Conservation (phyloP, 2,797 vertebrate genomes). For the Xiphorhynchus erythropygius region DNA sequence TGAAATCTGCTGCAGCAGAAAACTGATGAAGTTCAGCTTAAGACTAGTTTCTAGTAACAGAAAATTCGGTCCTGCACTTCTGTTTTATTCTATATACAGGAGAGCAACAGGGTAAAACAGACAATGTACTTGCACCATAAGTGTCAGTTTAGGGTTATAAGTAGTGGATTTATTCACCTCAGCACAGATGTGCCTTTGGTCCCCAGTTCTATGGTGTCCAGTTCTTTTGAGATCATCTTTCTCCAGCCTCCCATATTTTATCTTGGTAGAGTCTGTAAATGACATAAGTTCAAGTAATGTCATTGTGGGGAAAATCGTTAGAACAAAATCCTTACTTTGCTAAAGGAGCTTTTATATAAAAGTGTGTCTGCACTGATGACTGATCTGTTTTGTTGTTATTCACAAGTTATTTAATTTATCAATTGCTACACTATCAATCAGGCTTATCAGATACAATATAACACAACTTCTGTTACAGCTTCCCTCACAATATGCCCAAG, state of each 20-base stretch:
- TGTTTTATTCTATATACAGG: conserved; percentile 5
- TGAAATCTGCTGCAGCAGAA: neutral
- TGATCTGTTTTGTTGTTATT: conserved; percentile 30
- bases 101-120: conserved; percentile 18
- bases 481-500: neutral
- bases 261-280: conserved; percentile 28
- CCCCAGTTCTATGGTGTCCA: conserved; percentile 53
- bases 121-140: neutral
- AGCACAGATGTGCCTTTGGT: conserved; percentile 65
- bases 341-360: conserved; percentile 51
- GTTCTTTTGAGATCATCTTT: conserved; percentile 48
- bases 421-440: neutral
- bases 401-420: conserved; percentile 28
- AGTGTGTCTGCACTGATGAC: neutral
- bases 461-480: neutral
- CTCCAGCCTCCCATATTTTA: conserved; percentile 36
- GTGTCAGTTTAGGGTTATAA: conserved; percentile 37
- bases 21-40: neutral
- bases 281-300: conserved; percentile 16
- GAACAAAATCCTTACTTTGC: conserved; percentile 47
- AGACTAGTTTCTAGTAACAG: neutral
- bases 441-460: neutral
- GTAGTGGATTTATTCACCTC: conserved; percentile 48
- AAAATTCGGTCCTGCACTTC: conserved; percentile 9
- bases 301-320: conserved; percentile 30